Conservation (phyloP, 2,888 invertebrate species). For the Idaea dimidiata region DNA sequence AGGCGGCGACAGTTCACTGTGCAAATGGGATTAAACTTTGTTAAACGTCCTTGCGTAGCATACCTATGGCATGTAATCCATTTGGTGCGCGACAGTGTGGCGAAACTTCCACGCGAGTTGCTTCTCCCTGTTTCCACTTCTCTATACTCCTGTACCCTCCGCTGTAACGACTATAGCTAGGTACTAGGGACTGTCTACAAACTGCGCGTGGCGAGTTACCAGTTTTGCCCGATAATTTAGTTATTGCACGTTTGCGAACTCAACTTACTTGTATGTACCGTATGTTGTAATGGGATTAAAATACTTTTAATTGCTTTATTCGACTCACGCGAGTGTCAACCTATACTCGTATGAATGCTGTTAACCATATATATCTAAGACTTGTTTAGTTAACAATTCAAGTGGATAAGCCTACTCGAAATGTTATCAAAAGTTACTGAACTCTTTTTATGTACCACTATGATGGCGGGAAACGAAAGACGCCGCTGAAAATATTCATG, state of each 20-base stretch:
- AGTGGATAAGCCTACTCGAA: too few species aligned
- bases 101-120: conserved; percentile 44
- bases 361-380: conserved; percentile 15
- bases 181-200: conserved; percentile 30
- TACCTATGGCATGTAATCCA: conserved; percentile 51
- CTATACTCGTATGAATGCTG: conserved; percentile 20
- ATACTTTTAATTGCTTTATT: conserved; percentile 39
- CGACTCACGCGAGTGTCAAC: conserved; percentile 35
- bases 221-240: conserved; percentile 55
- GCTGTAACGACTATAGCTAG: conserved; percentile 9
- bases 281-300: conserved; percentile 40
- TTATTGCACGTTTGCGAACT: conserved; percentile 45
- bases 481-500: too few species aligned
- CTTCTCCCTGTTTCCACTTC: conserved; percentile 10
- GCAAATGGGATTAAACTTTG: conserved; percentile 76
- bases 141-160: conserved; percentile 19
- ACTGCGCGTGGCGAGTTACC: conserved; percentile 47
- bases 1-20: conserved; percentile 57
- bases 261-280: conserved; percentile 41
- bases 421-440: too few species aligned
- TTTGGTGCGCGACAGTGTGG: conserved; percentile 63
- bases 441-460: too few species aligned
- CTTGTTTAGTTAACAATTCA: too few species aligned
- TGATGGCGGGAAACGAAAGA: too few species aligned
- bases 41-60: conserved; percentile 67